Conservation (phyloP, 2,113 vertebrate genomes). For the crab-eating macaque (Macaca fascicularis) region T2T-MFA8v1.1 NC_088389.1:85949001-85949500, state of each 20-base stretch:
- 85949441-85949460: neutral
- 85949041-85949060: neutral
- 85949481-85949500: neutral
- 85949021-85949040: neutral
- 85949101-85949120: neutral
- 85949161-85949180: neutral
- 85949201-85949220: neutral
- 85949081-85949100: neutral
- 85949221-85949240: neutral
- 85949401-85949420: neutral
- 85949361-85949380: neutral
- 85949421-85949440: neutral
- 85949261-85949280: neutral
- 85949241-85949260: neutral
- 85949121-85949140: neutral
- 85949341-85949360: neutral
- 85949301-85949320: neutral
- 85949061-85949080: neutral
- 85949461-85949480: neutral
- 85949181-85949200: neutral
- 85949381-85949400: neutral
- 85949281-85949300: neutral
- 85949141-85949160: neutral
- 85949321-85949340: neutral
- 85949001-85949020: neutral